These are phyloP conservation scores for Hartigia nigra DNA, from an alignment of 2,888 invertebrate species.

Conservation along the genomic window DNA sequence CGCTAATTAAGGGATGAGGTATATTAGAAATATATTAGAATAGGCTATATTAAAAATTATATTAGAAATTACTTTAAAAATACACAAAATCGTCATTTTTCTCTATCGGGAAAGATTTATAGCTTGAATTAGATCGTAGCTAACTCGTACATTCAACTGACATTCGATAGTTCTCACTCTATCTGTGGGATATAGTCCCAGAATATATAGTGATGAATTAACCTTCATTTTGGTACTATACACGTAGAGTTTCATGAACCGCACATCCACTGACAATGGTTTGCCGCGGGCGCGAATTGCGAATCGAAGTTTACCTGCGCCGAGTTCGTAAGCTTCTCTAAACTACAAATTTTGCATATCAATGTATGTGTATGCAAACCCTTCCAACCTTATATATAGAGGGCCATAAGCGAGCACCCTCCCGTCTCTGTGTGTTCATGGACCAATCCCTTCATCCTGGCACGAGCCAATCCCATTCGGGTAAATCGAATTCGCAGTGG, in stretches of 20 bases:
- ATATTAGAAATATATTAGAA: background rate
- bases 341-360: conserved; percentile 58
- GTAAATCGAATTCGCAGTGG: background rate
- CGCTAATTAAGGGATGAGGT: background rate
- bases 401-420: background rate
- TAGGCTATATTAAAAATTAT: background rate
- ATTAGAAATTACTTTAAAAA: background rate
- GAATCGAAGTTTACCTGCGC: conserved; percentile 45
- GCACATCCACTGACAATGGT: background rate
- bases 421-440: background rate
- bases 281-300: background rate
- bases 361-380: conserved; percentile 46
- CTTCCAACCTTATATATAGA: background rate
- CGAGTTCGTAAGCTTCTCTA: conserved; percentile 39
- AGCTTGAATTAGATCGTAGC: background rate
- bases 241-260: background rate
- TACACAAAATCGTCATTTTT: background rate
- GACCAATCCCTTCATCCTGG: background rate
- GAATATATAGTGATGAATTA: conserved; percentile 10
- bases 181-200: background rate
- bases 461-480: background rate
- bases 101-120: background rate
- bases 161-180: background rate
- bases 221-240: background rate
- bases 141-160: background rate